A percentile compares a stretch with the other conserved stretches of the same genome.
These are phyloP conservation scores for Thera obeliscata DNA, from an alignment of 2,888 invertebrate genomes.

Conservation along the genomic window DNA sequence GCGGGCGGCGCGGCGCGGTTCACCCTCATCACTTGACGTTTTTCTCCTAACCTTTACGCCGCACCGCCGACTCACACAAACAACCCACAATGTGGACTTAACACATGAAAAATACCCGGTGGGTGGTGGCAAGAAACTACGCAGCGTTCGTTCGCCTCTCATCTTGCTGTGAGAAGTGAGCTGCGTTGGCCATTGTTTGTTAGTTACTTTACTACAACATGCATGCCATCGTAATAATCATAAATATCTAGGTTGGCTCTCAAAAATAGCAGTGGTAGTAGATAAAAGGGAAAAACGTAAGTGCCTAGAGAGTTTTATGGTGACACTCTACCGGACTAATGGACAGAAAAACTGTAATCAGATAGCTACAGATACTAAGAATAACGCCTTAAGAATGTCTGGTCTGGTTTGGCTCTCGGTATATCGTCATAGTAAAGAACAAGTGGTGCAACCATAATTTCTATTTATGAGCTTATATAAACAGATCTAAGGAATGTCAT, in stretches of 20 bases:
- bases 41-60: conserved; percentile 56
- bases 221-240: conserved; percentile 44
- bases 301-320: neutral
- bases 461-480: too few species aligned
- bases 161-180: conserved; percentile 55
- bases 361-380: neutral
- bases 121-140: conserved; percentile 61
- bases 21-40: conserved; percentile 64
- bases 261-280: too few species aligned
- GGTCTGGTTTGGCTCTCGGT: too few species aligned
- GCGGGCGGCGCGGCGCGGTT: conserved; percentile 32
- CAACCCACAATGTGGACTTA: conserved; percentile 47
- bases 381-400: neutral
- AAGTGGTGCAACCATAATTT: neutral
- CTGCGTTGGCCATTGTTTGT: conserved; percentile 52
- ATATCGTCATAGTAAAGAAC: too few species aligned
- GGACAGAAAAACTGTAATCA: neutral
- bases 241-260: neutral
- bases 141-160: conserved; percentile 67
- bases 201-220: conserved; percentile 22
- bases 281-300: too few species aligned
- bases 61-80: conserved; percentile 48
- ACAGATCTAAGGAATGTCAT: too few species aligned
- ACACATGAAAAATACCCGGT: conserved; percentile 57
- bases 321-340: neutral